Evolutionary conservation across 2,797 vertebrate species (phyloP).

Genomic region (Denticeps clupeoides): DNA sequence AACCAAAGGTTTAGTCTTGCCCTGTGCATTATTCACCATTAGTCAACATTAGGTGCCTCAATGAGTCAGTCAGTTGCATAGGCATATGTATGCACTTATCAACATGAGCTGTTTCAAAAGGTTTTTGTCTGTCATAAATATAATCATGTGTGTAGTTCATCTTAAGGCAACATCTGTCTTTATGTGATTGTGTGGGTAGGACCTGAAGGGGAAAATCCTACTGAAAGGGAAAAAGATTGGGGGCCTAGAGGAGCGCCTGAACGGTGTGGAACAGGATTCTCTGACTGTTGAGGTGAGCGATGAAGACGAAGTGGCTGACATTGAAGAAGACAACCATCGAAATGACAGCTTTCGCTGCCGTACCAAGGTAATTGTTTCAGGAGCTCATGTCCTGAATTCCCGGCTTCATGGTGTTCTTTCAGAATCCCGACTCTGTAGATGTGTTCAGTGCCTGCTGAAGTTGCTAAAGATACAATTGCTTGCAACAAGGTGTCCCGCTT

Average conservation of each 20-base stretch:
- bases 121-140: constrained; percentile 5
- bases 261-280: constrained; percentile 49
- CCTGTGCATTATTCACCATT: too few relatives aligned
- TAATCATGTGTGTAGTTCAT: not conserved
- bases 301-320: constrained; percentile 59
- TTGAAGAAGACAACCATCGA: constrained; percentile 52
- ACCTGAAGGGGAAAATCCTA: constrained; percentile 76
- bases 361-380: constrained; percentile 51
- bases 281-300: constrained; percentile 59
- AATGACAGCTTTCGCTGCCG: constrained; percentile 51
- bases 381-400: too few relatives aligned
- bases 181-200: constrained; percentile 45
- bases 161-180: not conserved
- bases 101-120: too few relatives aligned
- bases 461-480: too few relatives aligned
- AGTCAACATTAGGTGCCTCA: too few relatives aligned
- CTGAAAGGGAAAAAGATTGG: constrained; percentile 84
- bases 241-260: constrained; percentile 58
- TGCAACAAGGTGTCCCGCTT: too few relatives aligned
- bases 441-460: too few relatives aligned
- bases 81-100: too few relatives aligned
- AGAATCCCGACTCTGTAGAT: too few relatives aligned
- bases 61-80: too few relatives aligned
- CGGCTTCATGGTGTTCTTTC: too few relatives aligned
- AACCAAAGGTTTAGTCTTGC: too few relatives aligned